Conservation (phyloP, 2,888 invertebrate genomes). For the Spialia ferax region DNA sequence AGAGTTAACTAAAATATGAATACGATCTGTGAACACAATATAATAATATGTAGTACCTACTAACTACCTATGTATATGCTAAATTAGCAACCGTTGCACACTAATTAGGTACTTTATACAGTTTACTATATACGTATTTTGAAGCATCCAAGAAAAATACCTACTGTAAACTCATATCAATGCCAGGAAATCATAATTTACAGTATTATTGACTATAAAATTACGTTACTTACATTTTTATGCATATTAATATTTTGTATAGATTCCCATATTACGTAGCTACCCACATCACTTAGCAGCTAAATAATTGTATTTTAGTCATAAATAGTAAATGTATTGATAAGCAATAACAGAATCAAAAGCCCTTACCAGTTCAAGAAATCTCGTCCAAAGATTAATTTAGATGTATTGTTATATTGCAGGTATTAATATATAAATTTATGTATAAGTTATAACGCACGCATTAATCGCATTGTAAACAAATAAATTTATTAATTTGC, state of each 20-base stretch:
- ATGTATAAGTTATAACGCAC: conserved; percentile 52
- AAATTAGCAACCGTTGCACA: too few relatives aligned
- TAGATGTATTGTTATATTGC: conserved; percentile 58
- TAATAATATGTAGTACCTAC: too few relatives aligned
- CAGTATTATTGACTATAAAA: too few relatives aligned
- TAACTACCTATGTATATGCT: too few relatives aligned
- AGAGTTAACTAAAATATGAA: neutral
- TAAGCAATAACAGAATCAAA: conserved; percentile 46
- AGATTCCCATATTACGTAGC: conserved; percentile 19
- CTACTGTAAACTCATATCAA: too few relatives aligned
- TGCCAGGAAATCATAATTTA: too few relatives aligned
- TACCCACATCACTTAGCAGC: conserved; percentile 36
- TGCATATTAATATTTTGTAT: neutral
- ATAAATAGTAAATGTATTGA: conserved; percentile 33
- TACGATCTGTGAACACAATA: too few relatives aligned
- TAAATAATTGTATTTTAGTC: conserved; percentile 32
- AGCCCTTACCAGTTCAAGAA: conserved; percentile 81
- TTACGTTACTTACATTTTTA: neutral
- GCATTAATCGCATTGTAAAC: conserved; percentile 61
- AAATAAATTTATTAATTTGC: conserved; percentile 69
- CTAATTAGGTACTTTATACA: too few relatives aligned
- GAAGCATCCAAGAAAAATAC: too few relatives aligned
- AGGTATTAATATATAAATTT: conserved; percentile 46
- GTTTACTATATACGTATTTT: too few relatives aligned
- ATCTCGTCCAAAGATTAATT: conserved; percentile 79